Conservation (phyloP, 1,140 invertebrate species). For the Anagrus nilaparvatae region DNA sequence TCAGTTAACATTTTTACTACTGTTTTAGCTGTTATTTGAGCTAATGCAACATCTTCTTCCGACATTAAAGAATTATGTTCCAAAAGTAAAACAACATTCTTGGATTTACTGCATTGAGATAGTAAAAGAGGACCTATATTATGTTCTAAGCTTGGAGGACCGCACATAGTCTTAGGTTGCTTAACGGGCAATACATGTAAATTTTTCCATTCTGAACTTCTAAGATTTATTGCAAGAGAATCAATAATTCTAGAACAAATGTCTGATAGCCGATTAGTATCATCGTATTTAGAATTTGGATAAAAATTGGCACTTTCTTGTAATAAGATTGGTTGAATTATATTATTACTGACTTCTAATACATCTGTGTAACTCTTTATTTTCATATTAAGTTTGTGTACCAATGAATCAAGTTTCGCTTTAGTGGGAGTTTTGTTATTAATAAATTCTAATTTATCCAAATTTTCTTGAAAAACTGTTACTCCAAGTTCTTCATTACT, state of each 20-base stretch:
- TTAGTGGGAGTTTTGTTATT: slow-evolving; percentile 24
- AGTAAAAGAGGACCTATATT: slow-evolving; percentile 36
- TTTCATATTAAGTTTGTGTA: slow-evolving; percentile 31
- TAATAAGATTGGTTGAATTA: slow-evolving; percentile 27
- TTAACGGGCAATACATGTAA: slow-evolving; percentile 33
- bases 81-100: slow-evolving; percentile 36
- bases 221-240: slow-evolving; percentile 28
- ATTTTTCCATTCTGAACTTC: slow-evolving; percentile 33
- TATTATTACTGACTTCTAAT: slow-evolving; percentile 24
- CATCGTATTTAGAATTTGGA: neutral
- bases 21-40: slow-evolving; percentile 36
- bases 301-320: slow-evolving; percentile 21
- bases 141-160: slow-evolving; percentile 32
- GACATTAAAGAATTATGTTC: slow-evolving; percentile 35
- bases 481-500: slow-evolving; percentile 35
- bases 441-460: slow-evolving; percentile 32
- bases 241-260: slow-evolving; percentile 31
- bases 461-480: slow-evolving; percentile 31
- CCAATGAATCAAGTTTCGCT: slow-evolving; percentile 22
- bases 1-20: slow-evolving; percentile 38
- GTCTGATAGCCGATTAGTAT: slow-evolving; percentile 20
- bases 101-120: slow-evolving; percentile 32
- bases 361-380: slow-evolving; percentile 26
- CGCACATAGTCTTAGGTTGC: slow-evolving; percentile 35
- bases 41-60: slow-evolving; percentile 32